Conservation (phyloP, 23 tunicate species). For the Phallusia fumigata region DNA sequence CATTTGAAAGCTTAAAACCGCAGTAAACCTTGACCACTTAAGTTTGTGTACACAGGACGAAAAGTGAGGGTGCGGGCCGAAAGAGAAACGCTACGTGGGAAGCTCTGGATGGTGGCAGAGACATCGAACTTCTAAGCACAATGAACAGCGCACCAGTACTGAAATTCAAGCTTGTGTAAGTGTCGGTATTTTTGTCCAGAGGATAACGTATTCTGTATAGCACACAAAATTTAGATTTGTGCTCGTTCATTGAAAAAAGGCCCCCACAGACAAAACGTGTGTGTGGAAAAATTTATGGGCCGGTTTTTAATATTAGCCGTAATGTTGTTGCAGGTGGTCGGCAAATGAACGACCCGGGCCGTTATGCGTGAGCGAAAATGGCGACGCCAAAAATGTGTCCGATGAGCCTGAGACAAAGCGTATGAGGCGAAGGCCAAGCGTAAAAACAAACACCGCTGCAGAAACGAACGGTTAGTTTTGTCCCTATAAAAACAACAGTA, state of each 20-base stretch:
- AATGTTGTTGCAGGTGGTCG: conserved; percentile 7
- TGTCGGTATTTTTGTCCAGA: too few species aligned
- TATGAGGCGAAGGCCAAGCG: conserved; percentile 25
- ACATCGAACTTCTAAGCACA: conserved; percentile 75
- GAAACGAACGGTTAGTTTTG: background rate
- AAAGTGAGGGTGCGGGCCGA: conserved; percentile 19
- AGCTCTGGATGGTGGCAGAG: conserved; percentile 81
- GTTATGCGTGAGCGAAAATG: background rate
- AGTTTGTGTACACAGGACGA: conserved; percentile 14
- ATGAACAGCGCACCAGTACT: conserved; percentile 55
- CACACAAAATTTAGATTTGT: too few species aligned
- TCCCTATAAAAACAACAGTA: background rate
- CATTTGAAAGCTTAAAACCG: background rate
- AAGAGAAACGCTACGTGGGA: conserved; percentile 84
- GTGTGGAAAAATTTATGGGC: too few species aligned
- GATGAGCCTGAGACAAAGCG: conserved; percentile 61
- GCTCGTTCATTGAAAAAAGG: too few species aligned
- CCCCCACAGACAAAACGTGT: too few species aligned
- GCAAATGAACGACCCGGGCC: conserved; percentile 38
- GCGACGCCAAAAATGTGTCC: background rate
- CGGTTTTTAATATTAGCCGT: background rate
- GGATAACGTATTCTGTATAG: too few species aligned
- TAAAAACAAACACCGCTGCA: background rate
- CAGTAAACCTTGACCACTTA: too few species aligned
- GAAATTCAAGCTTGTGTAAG: conserved; percentile 41